These are phyloP conservation scores for Pteromalus puparum DNA, from an alignment of 1,140 invertebrate species.

Conservation along the genomic window DNA sequence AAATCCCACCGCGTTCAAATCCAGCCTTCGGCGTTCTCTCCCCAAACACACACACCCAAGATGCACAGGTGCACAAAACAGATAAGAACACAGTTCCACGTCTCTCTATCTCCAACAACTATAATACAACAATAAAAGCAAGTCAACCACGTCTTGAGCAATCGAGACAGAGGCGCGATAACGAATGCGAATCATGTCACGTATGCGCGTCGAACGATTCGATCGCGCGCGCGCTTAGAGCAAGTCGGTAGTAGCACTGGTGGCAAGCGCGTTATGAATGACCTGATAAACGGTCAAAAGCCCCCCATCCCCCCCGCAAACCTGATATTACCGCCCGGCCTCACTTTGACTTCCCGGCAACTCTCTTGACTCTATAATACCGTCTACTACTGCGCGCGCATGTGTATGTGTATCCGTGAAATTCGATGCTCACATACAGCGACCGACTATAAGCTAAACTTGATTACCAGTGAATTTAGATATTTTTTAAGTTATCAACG, in stretches of 20 bases:
- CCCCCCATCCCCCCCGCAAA: conserved; percentile 23
- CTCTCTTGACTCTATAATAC: not conserved
- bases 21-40: too few species aligned
- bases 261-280: conserved; percentile 28
- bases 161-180: not conserved
- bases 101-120: too few species aligned
- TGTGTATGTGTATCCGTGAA: not conserved
- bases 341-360: not conserved
- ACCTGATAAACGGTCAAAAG: conserved; percentile 49
- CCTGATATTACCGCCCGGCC: conserved; percentile 17
- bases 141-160: too few species aligned
- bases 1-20: too few species aligned
- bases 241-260: not conserved
- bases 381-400: not conserved
- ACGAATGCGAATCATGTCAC: not conserved
- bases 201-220: conserved; percentile 11
- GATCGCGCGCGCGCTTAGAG: conserved; percentile 2
- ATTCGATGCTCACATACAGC: not conserved
- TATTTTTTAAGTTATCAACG: too few species aligned
- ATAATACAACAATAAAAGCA: not conserved
- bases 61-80: too few species aligned
- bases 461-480: too few species aligned
- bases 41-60: too few species aligned
- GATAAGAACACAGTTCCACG: not conserved
- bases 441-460: not conserved